Base-by-base conservation (phyloP, 1,140 invertebrate species). In the Goniozus legneri region DNA sequence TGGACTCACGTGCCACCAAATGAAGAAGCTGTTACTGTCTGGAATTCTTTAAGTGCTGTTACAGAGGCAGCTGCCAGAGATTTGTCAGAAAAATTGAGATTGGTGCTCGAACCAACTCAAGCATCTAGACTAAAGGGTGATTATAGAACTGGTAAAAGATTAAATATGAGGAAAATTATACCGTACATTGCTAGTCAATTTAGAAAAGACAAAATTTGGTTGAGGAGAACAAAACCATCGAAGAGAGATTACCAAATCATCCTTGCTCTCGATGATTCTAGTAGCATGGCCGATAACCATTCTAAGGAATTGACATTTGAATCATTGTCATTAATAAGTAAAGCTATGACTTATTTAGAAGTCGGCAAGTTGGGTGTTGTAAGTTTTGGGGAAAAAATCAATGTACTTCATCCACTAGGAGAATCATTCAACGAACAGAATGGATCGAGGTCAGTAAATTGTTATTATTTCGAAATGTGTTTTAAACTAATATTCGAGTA, bases 141-240 rank as follows among this genome's bases (percentile, higher is more conserved):
- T 73, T 99, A 96, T 68, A 82, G 94, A 47, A 98, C 94, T 2
- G 97, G 97, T 4, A 92, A 94, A 56, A 80, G 97, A 21, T 87
- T 99, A 14, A 99, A 99, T 73, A 99, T 99, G 96, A 82, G 95
- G 34, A 95, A 96, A 73, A 88, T 96, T 2, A 97, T 99, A 64
- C 91, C 95, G 0, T 99, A 98, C 71, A 97, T 99, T 60, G 97
- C 97, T 6, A 98, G 95, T 61, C 89, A 98, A 69, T 99, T 98
- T 74, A 83, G 95, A 24, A 99, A 99, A 68, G 96, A 99, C 66
- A 97, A 97, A 70, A 99, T 99, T 63, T 99, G 97, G 97, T 63
- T 99, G 54, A 78, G 96, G 35, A 77, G 97, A 36, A 98, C 92
- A 0, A 95, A 97, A 74, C 94, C 94, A 0, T 94, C 91, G 0